Evolutionary conservation across 64 coral and sea anemone genomes (phyloP).

Genomic region (Pocillopora verrucosa): DNA sequence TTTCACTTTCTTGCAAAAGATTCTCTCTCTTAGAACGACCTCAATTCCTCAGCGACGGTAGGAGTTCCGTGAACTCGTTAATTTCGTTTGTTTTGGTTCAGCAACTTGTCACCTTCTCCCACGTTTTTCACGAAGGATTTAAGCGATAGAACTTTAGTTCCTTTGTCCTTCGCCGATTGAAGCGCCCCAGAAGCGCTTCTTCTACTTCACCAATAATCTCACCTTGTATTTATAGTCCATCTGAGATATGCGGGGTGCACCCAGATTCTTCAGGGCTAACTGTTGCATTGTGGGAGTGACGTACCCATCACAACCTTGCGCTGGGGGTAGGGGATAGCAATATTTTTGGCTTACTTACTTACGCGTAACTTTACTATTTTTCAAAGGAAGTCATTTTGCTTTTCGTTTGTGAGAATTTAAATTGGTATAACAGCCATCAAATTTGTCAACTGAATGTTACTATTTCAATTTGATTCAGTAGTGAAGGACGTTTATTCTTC

Average conservation of each 20-base stretch:
- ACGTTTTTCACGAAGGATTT: background rate
- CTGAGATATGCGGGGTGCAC: slow-evolving; percentile 58
- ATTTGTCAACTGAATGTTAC: too few relatives aligned
- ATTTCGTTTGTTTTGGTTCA: background rate
- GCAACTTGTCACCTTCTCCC: background rate
- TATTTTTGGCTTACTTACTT: background rate
- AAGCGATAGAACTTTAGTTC: slow-evolving; percentile 4
- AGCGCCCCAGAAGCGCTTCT: slow-evolving; percentile 76
- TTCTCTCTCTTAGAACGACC: background rate
- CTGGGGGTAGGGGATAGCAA: slow-evolving; percentile 10
- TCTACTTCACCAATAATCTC: slow-evolving; percentile 1
- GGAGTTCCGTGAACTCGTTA: background rate
- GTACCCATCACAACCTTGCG: background rate
- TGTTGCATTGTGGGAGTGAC: slow-evolving; percentile 57
- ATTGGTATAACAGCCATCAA: too few relatives aligned
- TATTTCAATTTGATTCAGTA: too few relatives aligned
- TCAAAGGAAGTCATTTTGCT: background rate
- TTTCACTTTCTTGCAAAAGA: background rate
- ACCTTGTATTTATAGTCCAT: slow-evolving; percentile 73
- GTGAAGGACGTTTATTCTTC: too few relatives aligned
- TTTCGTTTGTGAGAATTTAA: background rate
- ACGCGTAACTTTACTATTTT: background rate
- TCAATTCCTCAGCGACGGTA: background rate
- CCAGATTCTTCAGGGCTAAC: slow-evolving; percentile 24
- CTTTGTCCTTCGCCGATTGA: slow-evolving; percentile 43